Conservation (phyloP, 2,113 vertebrate genomes). For the Centropus bengalensis region DNA sequence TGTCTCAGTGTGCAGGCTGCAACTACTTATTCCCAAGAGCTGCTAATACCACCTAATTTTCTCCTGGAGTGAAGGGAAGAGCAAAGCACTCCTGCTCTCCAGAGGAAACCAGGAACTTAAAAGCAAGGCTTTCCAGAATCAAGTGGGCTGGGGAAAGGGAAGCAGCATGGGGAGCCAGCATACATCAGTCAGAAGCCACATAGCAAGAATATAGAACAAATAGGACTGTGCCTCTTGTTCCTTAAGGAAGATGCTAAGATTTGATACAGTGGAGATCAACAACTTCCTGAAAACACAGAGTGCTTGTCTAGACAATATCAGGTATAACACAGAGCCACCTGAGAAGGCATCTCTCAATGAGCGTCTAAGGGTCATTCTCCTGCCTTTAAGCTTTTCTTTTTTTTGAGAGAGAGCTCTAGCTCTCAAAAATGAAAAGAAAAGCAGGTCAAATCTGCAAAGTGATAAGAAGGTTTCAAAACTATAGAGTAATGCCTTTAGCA, state of each 20-base stretch:
- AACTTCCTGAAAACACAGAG: not conserved
- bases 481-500: not conserved
- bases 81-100: not conserved
- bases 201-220: not conserved
- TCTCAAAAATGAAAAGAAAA: not conserved
- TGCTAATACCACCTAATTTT: not conserved
- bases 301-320: not conserved
- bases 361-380: not conserved
- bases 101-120: not conserved
- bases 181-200: not conserved
- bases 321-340: not conserved
- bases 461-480: not conserved
- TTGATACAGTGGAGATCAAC: not conserved
- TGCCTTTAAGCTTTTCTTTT: not conserved
- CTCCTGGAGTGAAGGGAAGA: not conserved
- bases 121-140: not conserved
- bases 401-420: not conserved
- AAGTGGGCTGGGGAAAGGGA: not conserved
- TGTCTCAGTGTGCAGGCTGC: not conserved
- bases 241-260: not conserved
- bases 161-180: not conserved
- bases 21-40: not conserved
- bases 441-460: not conserved
- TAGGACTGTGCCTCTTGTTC: not conserved
- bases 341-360: not conserved